phyloP scores from a whole-genome alignment of 2,113 vertebrate species.

The Menidia beryllina region DNA sequence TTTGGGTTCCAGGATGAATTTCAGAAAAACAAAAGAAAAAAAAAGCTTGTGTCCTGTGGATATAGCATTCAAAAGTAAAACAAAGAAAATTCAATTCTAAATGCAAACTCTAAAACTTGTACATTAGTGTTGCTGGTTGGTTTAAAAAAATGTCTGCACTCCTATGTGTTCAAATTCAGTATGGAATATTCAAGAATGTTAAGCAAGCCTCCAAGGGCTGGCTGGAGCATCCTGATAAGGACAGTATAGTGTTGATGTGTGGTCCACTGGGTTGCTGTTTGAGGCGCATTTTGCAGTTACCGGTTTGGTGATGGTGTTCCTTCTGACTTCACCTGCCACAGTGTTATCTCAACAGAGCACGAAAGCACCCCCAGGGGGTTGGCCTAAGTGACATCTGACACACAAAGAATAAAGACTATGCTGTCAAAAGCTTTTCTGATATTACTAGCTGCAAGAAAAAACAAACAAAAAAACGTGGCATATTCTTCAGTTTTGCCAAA shows the following conservation, averaged over 20 bases:
- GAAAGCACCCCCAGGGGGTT: constrained; percentile 50
- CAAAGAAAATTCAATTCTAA: constrained; percentile 47
- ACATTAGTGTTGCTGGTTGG: constrained; percentile 36
- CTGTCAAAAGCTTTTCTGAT: constrained; percentile 1
- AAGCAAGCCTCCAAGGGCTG: constrained; percentile 50
- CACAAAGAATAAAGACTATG: constrained; percentile 21
- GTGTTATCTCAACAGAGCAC: constrained; percentile 66
- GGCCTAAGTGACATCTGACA: constrained; percentile 47
- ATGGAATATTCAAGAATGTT: constrained; percentile 42
- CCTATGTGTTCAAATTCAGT: constrained; percentile 34
- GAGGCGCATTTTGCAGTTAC: constrained; percentile 40
- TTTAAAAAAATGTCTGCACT: constrained; percentile 34
- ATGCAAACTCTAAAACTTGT: constrained; percentile 70
- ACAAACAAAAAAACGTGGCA: background rate
- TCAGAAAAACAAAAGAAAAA: constrained; percentile 3
- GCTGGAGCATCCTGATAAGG: constrained; percentile 75
- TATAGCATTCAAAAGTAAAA: constrained; percentile 3
- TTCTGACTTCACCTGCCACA: constrained; percentile 35
- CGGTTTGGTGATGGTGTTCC: constrained; percentile 41
- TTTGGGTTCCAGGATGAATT: constrained; percentile 11
- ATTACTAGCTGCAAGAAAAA: background rate
- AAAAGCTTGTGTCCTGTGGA: constrained; percentile 22
- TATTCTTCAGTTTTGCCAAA: background rate
- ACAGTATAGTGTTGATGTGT: constrained; percentile 40
- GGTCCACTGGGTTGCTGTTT: constrained; percentile 32